phyloP scores from a whole-genome alignment of 2,113 vertebrate genomes.

The Sebastes fasciatus region DNA sequence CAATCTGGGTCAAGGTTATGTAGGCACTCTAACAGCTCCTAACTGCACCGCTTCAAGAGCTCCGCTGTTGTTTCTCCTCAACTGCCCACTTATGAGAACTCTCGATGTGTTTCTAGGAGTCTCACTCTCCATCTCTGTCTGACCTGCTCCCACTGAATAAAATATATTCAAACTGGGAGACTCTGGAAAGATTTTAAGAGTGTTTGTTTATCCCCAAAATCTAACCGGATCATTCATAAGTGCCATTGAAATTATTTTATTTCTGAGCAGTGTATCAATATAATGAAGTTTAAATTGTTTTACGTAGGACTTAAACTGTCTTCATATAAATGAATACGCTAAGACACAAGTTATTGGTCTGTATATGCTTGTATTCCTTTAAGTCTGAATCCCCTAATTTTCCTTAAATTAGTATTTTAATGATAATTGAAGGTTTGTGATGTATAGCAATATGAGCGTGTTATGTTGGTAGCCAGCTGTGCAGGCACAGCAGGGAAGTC shows the following conservation, averaged over 20 bases:
- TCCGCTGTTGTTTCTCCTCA: conserved; percentile 16
- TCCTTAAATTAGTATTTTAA: neutral
- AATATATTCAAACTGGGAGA: neutral
- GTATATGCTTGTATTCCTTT: neutral
- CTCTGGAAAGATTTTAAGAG: neutral
- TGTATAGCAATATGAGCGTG: neutral
- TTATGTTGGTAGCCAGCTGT: neutral
- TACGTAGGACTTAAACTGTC: neutral
- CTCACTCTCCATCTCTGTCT: neutral
- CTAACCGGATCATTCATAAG: neutral
- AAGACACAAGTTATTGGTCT: neutral
- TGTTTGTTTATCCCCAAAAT: neutral
- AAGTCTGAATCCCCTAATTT: neutral
- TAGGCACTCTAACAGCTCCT: conserved; percentile 6
- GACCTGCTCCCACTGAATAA: neutral
- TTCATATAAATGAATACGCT: neutral
- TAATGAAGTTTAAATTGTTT: neutral
- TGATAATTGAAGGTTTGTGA: neutral
- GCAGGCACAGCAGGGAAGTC: neutral
- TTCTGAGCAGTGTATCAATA: neutral
- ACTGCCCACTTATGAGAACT: neutral
- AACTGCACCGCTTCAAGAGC: neutral
- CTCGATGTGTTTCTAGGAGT: neutral
- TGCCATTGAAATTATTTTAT: neutral
- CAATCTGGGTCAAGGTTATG: conserved; percentile 80